Evolutionary conservation across 92 coral and sea anemone genomes (phyloP).

Genomic region (Diadumene lineata): DNA sequence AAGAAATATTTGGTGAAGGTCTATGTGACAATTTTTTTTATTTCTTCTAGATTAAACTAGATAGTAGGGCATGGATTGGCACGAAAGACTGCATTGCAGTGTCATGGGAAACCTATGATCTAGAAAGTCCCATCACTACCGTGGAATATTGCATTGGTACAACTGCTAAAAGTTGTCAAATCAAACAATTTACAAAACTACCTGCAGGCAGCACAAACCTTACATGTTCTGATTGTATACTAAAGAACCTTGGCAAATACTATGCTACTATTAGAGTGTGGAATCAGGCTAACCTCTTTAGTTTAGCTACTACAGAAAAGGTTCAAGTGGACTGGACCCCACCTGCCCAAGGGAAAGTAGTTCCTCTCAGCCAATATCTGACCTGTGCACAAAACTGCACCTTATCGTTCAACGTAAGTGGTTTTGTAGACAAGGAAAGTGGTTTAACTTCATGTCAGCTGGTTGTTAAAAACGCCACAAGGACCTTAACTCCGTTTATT

Average conservation of each 20-base stretch:
- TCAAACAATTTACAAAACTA: constrained; percentile 60
- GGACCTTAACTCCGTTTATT: constrained; percentile 34
- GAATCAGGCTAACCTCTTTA: constrained; percentile 80
- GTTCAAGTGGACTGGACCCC: constrained; percentile 71
- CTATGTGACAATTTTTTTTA: neutral
- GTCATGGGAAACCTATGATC: constrained; percentile 77
- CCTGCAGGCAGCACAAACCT: constrained; percentile 46
- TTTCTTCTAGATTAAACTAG: neutral
- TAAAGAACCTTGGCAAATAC: constrained; percentile 62
- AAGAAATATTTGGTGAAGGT: too few relatives aligned
- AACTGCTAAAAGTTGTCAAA: constrained; percentile 68
- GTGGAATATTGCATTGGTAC: constrained; percentile 93
- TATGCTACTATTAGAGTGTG: constrained; percentile 76
- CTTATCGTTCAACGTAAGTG: constrained; percentile 52
- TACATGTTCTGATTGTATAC: constrained; percentile 68
- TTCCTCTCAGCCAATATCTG: constrained; percentile 29
- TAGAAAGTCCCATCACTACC: constrained; percentile 63
- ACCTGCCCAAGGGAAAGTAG: constrained; percentile 59
- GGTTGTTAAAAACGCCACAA: constrained; percentile 45
- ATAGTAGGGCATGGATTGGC: constrained; percentile 47
- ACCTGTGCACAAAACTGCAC: constrained; percentile 68
- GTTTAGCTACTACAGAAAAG: constrained; percentile 49
- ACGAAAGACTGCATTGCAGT: constrained; percentile 52
- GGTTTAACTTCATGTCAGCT: constrained; percentile 72
- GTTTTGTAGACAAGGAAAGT: constrained; percentile 71